Evolutionary conservation across 2,113 vertebrate genomes (phyloP).

Genomic region (Pandion haliaetus): DNA sequence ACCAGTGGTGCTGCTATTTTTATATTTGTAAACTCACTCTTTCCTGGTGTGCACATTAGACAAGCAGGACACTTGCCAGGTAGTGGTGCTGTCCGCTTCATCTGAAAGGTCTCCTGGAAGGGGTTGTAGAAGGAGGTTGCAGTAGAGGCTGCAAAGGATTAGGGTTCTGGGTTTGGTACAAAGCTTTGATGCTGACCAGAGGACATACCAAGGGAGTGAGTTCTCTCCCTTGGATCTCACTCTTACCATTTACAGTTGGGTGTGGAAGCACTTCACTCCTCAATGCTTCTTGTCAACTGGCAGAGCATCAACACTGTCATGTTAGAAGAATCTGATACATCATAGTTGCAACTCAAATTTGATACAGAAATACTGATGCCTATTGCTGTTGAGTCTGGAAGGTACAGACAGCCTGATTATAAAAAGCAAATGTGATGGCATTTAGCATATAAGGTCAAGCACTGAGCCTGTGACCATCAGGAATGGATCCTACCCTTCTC

Average conservation of each 20-base stretch:
- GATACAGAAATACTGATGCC: not conserved
- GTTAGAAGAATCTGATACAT: not conserved
- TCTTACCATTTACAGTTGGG: not conserved
- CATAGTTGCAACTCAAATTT: fast-evolving
- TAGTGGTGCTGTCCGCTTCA: not conserved
- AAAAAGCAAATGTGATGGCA: not conserved
- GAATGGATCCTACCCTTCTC: not conserved
- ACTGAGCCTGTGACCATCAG: not conserved
- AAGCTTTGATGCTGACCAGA: not conserved
- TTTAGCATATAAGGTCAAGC: not conserved
- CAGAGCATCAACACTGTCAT: not conserved
- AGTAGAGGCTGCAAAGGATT: not conserved
- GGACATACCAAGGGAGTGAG: not conserved
- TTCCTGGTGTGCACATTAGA: not conserved
- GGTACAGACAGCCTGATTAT: not conserved
- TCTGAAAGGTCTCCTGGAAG: not conserved
- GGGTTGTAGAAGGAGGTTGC: not conserved
- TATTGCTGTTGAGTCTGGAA: fast-evolving
- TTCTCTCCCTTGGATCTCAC: not conserved
- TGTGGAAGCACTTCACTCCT: not conserved
- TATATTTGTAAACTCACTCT: not conserved
- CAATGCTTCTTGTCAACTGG: not conserved
- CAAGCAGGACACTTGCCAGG: not conserved
- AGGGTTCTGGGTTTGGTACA: not conserved
- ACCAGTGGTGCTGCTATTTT: not conserved